Evolutionary conservation across 1,140 invertebrate species (phyloP), one percentile per base, ranked within the genome.

Genomic region (Oscheius sp.): DNA sequence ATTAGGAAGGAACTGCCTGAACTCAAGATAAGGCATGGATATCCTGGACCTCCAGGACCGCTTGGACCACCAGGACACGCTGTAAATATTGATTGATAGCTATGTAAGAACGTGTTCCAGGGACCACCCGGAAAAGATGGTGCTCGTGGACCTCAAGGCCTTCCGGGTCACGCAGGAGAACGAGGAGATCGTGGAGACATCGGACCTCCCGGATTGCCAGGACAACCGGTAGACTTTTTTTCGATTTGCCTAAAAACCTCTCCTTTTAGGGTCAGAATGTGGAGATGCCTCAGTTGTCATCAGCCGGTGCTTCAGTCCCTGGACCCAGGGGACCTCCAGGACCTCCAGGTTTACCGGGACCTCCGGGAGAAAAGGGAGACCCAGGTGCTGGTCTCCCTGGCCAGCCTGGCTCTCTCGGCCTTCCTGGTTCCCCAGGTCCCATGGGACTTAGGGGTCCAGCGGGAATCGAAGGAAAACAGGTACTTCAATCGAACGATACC

Each of bases 391-490:
- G 38, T n/a, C 38, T 42, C 10, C 38, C 65, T 36, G 78, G 78
- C 46, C 38, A 75, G 32, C 68, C 76, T 10, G 79, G 78, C 28
- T 35, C 76, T 29, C 38, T 78, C 13, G 78, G 78, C 3, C 34
- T 79, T 18, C 78, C 78, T 31, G 77, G 78, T 23, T 68, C 78
- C 15, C 76, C 73, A 36, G 76, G 80, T 34, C 80, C 80, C 2
- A 81, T 81, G 81, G 80, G 80, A 20, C 31, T 80, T 13, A 36
- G 78, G 42, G 82, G 79, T 28, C 75, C 79, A 28, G 76, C 76
- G 18, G 73, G 77, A 49, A 79, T 82, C 58, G 86, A 89, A 68
- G 94, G 94, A 64, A 93, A 92, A 87, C 89, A 92, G 82, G 94
- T 94, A 55, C 89, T 91, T 77, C 92, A 91, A 38, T 64, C 38